Evolutionary conservation across 2,888 invertebrate genomes (phyloP).

Genomic region (Yponomeuta plumbellus): DNA sequence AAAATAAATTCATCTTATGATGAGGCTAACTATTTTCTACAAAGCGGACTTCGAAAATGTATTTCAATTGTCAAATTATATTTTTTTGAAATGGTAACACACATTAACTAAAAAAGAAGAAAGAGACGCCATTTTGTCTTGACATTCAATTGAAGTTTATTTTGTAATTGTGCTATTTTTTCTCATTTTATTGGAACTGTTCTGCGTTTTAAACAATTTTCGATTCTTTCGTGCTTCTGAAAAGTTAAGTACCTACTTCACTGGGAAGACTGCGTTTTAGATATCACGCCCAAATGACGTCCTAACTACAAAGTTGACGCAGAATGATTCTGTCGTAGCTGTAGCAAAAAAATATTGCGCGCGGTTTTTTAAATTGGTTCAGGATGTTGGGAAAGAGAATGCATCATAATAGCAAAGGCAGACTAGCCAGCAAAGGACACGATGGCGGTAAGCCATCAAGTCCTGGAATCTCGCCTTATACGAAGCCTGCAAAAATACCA

Average conservation of each 20-base stretch:
- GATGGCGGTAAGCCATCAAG: slow-evolving; percentile 70
- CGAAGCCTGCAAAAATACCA: slow-evolving; percentile 66
- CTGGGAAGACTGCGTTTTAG: neutral
- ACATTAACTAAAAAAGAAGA: too few species aligned
- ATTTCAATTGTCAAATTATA: neutral
- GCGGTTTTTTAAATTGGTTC: slow-evolving; percentile 48
- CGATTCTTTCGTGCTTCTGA: neutral
- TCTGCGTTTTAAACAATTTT: neutral
- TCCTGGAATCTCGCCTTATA: slow-evolving; percentile 66
- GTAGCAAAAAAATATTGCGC: slow-evolving; percentile 30
- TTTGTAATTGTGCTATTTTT: neutral
- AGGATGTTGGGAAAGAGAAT: slow-evolving; percentile 71
- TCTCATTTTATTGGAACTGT: neutral
- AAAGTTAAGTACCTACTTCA: neutral
- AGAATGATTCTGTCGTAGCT: neutral
- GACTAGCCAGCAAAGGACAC: slow-evolving; percentile 68
- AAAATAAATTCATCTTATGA: too few species aligned
- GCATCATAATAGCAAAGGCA: slow-evolving; percentile 70
- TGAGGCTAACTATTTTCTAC: too few species aligned
- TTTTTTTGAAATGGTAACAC: slow-evolving; percentile 5
- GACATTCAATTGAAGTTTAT: neutral
- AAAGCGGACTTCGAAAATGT: neutral
- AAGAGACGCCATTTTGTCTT: slow-evolving; percentile 14
- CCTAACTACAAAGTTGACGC: neutral
- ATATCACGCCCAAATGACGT: neutral